These are phyloP conservation scores for Gallinago nigripennis DNA, from an alignment of 2,797 vertebrate species.

Conservation along the genomic window DNA sequence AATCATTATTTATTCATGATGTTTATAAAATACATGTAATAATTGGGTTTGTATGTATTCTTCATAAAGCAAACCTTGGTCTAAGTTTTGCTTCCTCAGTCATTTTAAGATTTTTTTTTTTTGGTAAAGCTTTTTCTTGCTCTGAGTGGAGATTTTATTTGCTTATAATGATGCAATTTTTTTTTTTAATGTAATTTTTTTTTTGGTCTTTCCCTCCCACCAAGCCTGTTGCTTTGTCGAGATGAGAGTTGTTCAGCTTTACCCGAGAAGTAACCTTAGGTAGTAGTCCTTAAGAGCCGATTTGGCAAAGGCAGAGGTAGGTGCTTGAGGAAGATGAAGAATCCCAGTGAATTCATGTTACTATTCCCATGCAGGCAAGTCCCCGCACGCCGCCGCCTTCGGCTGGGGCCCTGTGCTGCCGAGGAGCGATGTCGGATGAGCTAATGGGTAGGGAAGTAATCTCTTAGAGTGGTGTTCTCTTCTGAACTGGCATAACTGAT, in stretches of 20 bases:
- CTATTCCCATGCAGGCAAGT: not conserved
- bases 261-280: not conserved
- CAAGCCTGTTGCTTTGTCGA: fast-evolving
- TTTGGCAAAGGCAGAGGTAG: not conserved
- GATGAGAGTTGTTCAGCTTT: not conserved
- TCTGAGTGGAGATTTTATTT: not conserved
- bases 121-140: not conserved
- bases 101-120: not conserved
- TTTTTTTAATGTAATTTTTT: not conserved
- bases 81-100: not conserved
- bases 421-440: not conserved
- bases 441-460: conserved; percentile 7
- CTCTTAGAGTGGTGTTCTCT: not conserved
- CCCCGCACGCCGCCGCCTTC: not conserved
- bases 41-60: not conserved
- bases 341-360: not conserved
- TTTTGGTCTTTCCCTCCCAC: not conserved
- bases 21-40: not conserved
- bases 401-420: not conserved
- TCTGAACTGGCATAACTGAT: not conserved
- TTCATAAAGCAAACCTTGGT: not conserved
- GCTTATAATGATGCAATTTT: not conserved
- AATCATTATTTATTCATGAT: not conserved
- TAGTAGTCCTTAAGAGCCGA: not conserved
- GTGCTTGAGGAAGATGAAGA: not conserved